Conservation (phyloP, 2,113 vertebrate species). For the Sinocyclocheilus maitianheensis region DNA sequence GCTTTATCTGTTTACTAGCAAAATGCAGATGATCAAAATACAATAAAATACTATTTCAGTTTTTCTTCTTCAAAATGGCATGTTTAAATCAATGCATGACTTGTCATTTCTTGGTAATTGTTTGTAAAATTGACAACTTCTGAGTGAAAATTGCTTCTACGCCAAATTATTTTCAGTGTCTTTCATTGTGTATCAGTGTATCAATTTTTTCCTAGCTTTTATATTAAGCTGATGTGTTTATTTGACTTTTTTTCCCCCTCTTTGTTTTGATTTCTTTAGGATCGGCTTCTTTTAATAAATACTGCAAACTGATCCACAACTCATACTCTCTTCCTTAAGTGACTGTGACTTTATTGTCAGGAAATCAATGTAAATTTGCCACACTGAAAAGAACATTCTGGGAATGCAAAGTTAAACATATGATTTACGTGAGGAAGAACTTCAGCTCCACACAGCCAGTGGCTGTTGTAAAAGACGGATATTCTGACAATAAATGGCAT, state of each 20-base stretch:
- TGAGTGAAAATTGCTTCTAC: no score
- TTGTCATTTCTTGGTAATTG: no score
- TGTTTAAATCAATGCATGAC: no score
- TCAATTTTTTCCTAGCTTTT: no score
- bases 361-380: neutral
- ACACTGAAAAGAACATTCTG: neutral
- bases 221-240: no score
- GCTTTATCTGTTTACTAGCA: neutral
- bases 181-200: no score
- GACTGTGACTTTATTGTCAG: neutral
- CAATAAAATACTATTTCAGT: neutral
- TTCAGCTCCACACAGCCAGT: conserved; percentile 14
- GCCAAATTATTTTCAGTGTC: no score
- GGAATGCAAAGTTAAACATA: neutral
- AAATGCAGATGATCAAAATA: neutral
- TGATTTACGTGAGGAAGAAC: neutral
- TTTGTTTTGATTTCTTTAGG: neutral
- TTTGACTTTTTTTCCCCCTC: no score
- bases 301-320: neutral
- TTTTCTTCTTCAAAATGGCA: no score
- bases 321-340: neutral
- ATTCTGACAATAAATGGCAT: conserved; percentile 40
- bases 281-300: neutral
- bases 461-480: conserved; percentile 14
- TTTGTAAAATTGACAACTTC: no score